Conservation (phyloP, 92 coral and sea anemone species). For the Meandrina meandrites region DNA sequence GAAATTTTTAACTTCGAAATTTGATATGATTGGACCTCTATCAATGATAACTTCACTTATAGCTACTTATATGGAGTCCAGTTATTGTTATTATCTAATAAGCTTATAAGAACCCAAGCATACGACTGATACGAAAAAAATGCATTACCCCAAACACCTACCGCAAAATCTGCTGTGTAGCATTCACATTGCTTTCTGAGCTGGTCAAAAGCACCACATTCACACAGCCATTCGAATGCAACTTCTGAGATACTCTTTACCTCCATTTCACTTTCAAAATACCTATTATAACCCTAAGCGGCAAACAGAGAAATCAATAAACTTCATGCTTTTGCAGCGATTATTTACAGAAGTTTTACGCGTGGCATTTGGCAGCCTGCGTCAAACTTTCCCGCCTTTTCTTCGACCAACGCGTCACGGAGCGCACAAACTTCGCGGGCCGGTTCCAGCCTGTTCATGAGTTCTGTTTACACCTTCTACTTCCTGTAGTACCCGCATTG, state of each 20-base stretch:
- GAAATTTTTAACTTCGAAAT: too few species aligned
- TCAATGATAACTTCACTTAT: too few species aligned
- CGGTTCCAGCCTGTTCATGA: too few species aligned
- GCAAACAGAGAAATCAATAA: neutral
- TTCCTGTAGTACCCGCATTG: too few species aligned
- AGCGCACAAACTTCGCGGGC: neutral
- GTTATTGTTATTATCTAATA: too few species aligned
- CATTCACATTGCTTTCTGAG: constrained; percentile 67
- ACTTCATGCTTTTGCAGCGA: neutral
- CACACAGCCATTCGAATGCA: constrained; percentile 86
- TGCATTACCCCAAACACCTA: neutral
- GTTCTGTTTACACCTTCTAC: too few species aligned
- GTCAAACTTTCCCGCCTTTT: constrained; percentile 3
- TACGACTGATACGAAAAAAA: too few species aligned
- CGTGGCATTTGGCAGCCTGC: constrained; percentile 2
- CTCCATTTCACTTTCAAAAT: constrained; percentile 12
- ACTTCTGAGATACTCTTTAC: constrained; percentile 63
- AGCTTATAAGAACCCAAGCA: too few species aligned
- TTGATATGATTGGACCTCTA: too few species aligned
- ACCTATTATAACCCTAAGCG: neutral
- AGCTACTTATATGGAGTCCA: too few species aligned
- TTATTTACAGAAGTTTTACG: neutral
- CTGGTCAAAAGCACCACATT: constrained; percentile 65
- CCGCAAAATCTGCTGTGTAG: constrained; percentile 51
- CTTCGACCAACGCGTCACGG: neutral